A percentile compares a stretch with the other conserved stretches of the same genome.
Evolutionary conservation across 2,888 invertebrate species (phyloP).

Genomic region (Bimastos eiseni): DNA sequence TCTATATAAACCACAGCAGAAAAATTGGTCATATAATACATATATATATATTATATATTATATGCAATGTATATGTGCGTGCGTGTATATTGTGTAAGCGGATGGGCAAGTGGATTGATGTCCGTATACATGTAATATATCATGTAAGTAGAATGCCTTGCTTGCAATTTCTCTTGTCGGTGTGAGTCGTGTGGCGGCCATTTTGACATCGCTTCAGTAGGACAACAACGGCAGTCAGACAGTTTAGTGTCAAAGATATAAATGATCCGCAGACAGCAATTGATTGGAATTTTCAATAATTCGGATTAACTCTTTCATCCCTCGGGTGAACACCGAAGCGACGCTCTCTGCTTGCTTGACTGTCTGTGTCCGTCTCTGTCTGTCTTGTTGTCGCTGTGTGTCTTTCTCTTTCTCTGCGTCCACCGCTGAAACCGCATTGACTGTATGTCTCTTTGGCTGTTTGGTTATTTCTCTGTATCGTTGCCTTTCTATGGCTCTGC

Average conservation of each 20-base stretch:
- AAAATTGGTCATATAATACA: not conserved
- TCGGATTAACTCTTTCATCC: not conserved
- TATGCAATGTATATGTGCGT: too few relatives aligned
- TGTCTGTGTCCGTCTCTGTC: not conserved
- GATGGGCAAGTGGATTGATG: not conserved
- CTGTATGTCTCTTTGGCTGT: not conserved
- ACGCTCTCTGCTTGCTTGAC: too few relatives aligned
- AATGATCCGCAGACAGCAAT: not conserved
- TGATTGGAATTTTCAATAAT: slow-evolving; percentile 16
- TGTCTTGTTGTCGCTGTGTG: not conserved
- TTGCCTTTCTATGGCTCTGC: too few relatives aligned
- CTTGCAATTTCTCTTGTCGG: not conserved
- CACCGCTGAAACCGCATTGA: too few relatives aligned
- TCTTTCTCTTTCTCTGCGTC: not conserved
- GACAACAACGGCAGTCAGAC: not conserved
- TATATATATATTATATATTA: too few relatives aligned
- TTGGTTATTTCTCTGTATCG: too few relatives aligned
- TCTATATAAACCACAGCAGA: not conserved
- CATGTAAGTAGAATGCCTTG: not conserved
- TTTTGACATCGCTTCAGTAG: not conserved
- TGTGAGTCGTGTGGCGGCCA: not conserved
- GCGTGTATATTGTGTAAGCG: too few relatives aligned
- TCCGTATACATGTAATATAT: not conserved
- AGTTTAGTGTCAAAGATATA: not conserved
- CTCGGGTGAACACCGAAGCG: not conserved